Base-by-base conservation (phyloP, 1,140 invertebrate species). In the Lasaia peninsularis region DNA sequence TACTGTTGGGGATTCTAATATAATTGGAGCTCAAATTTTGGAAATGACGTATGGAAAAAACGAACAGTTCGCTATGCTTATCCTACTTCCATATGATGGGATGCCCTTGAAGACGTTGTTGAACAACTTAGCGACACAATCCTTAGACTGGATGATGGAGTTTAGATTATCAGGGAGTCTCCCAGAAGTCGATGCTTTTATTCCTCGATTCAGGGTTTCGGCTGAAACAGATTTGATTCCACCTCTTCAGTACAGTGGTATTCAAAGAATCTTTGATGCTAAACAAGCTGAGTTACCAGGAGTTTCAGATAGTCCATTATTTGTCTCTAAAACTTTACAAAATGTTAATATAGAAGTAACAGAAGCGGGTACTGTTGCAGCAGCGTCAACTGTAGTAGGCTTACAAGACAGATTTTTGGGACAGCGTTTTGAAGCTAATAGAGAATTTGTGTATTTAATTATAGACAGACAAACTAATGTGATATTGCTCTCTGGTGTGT, bases 301-400 rank as follows among this genome's bases (percentile, higher is more conserved):
- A 14, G 92, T 95, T 8, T 84, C 91, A 32, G 80, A 90, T 16
- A 78, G 90, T 66, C 75, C 83, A 12, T 61, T 91, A 35, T 93
- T 60, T 81, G 84, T 88, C 68, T 94, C 69, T 66, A 89, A 72
- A 77, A 87, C 80, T 1, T 69, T 94, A 34, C 94, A 95, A 68
- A 94, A 93, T 71, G 92, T 93, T 6, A 93, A 92, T 67, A 92
- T 96, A 58, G 92, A 94, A 67, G 92, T 96, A 0, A 93, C 92
- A 58, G 94, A 96, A 84, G 91, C 94, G 71, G 94, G 94, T 8
- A 94, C 92, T 4, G 89, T 93, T 14, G 94, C 94, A n/a, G 89
- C 93, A n/a, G 92, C 93, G 2, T 66, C 83, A 4, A 87, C 82
- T 1, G 92, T 92, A n/a, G 92, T 94, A 65, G 93, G 93, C 1